phyloP scores from a whole-genome alignment of 2,113 vertebrate genomes.

The Oriolus oriolus region DNA sequence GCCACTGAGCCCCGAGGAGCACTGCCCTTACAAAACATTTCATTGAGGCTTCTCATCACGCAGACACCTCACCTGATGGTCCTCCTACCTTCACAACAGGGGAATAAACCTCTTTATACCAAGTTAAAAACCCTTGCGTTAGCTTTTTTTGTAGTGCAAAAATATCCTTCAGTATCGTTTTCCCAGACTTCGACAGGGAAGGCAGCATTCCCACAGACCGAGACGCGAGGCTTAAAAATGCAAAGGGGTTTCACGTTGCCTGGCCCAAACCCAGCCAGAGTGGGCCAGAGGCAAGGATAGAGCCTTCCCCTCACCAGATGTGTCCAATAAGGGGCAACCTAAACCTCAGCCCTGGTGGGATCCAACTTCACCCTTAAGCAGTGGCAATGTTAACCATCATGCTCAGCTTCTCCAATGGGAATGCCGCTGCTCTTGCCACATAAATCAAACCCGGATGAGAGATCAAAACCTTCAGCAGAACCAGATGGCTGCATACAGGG shows the following conservation, averaged over 20 bases:
- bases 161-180: background rate
- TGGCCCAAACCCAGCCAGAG: slow-evolving; percentile 6
- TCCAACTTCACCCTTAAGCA: slow-evolving; percentile 41
- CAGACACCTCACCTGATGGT: background rate
- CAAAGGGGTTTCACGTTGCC: slow-evolving; percentile 9
- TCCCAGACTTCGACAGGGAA: background rate
- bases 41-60: background rate
- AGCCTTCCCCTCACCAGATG: slow-evolving; percentile 30
- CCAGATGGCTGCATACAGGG: slow-evolving; percentile 55
- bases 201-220: background rate
- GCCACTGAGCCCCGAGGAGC: background rate
- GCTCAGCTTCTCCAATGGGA: background rate
- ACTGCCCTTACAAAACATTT: background rate
- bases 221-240: background rate
- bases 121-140: background rate
- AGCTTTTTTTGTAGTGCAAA: background rate
- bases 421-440: background rate
- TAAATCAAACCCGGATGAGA: slow-evolving; percentile 59
- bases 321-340: slow-evolving; percentile 61
- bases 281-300: background rate
- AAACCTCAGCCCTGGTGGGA: slow-evolving; percentile 49
- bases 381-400: background rate
- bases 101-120: background rate
- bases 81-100: background rate
- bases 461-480: slow-evolving; percentile 58